Evolutionary conservation across 2,113 vertebrate species (phyloP), one percentile per base, ranked within the genome.

Genomic region (Mormoops blainvillei): DNA sequence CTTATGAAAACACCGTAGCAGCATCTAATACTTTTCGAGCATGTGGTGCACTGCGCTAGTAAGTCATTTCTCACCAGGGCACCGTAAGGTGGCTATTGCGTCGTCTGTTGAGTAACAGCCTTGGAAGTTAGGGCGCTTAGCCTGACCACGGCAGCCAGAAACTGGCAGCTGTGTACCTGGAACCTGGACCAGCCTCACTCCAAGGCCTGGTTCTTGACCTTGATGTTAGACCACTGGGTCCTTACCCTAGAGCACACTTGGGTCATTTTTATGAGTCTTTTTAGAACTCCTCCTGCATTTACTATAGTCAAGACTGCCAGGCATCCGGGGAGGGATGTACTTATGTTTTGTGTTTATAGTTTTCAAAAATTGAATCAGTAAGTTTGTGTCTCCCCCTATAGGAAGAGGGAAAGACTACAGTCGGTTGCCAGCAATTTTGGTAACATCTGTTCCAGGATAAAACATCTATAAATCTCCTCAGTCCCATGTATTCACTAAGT

Each of bases 391-490:
- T 96, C 67, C 77, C 90, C 80, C 91, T 93, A 19, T 81, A 83
- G 92, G 94, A 91, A 96, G 83, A 91, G 89, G 63, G 81, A 87
- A 86, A 88, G 80, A 95, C 78, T 83, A 50, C 77, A 94, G 70
- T 80, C 14, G 9, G 48, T 97, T 94, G 87, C 38, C 89, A 89
- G 38, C 83, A 94, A 77, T 95, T 93, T 96, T 95, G 87, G 73
- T 96, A 94, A 91, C 92, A 87, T 67, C 84, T 94, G 84, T 95
- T 95, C 81, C 50, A 87, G 74, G 85, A 92, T 90, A 87, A 90
- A 92, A 95, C 82, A 85, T 74, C 70, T 84, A 26, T 96, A 92
- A 96, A 65, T 92, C 70, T 87, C 63, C 73, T 96, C 87, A 94
- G 2, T 87, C n/a, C 63, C 68, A 45, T 96, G 63, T 94, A 70